These are phyloP conservation scores for Rhyacophila brunnea DNA, from an alignment of 1,140 invertebrate genomes.

Conservation along the genomic window DNA sequence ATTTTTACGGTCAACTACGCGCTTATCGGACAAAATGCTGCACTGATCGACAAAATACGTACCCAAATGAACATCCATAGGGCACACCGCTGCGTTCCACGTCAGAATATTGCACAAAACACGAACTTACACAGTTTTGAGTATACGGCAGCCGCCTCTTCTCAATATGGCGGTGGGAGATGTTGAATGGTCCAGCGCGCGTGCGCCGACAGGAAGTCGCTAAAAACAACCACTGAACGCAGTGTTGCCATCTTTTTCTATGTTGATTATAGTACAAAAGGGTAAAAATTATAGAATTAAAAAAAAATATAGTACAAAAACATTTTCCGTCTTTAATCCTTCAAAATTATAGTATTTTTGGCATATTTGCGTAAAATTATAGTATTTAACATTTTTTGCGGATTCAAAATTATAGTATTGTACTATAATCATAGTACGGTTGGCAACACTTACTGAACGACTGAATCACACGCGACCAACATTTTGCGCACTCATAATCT, in stretches of 20 bases:
- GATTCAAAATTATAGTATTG: too few relatives aligned
- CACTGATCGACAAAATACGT: conserved; percentile 50
- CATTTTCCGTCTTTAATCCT: too few relatives aligned
- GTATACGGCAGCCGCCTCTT: conserved; percentile 56
- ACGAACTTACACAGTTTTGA: conserved; percentile 52
- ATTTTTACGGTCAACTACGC: conserved; percentile 38
- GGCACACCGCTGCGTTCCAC: conserved; percentile 54
- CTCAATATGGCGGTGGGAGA: conserved; percentile 57
- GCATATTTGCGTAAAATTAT: too few relatives aligned
- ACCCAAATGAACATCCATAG: conserved; percentile 57
- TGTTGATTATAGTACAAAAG: too few relatives aligned
- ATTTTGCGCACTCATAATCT: conserved; percentile 25
- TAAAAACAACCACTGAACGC: conserved; percentile 30
- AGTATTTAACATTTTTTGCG: too few relatives aligned
- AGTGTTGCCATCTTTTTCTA: too few relatives aligned
- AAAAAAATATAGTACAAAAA: too few relatives aligned
- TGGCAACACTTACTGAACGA: too few relatives aligned
- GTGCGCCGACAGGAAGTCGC: conserved; percentile 49
- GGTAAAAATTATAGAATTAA: too few relatives aligned
- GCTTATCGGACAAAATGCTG: conserved; percentile 37
- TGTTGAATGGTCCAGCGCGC: conserved; percentile 55
- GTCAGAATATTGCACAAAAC: conserved; percentile 56
- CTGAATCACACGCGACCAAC: conserved; percentile 24
- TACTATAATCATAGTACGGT: too few relatives aligned
- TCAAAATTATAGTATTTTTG: too few relatives aligned